Evolutionary conservation across 2,888 invertebrate species (phyloP).

Genomic region (Drosophila subquinaria): DNA sequence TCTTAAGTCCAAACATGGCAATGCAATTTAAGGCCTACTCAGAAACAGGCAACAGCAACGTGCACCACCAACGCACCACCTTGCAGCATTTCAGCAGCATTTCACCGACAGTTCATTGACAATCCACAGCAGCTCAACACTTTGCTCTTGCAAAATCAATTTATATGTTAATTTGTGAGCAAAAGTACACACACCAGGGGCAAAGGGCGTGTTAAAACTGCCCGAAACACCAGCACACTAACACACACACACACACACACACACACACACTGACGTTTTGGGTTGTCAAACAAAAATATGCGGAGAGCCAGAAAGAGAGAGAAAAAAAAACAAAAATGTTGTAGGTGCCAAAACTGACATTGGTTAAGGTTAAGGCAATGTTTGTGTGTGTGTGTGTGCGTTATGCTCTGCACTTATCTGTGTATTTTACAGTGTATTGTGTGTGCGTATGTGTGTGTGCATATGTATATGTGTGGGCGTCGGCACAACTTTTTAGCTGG

Average conservation of each 20-base stretch:
- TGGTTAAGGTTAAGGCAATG: conserved; percentile 61
- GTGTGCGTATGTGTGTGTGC: neutral
- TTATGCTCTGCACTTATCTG: conserved; percentile 2
- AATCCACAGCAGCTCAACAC: conserved; percentile 65
- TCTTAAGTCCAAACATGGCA: conserved; percentile 28
- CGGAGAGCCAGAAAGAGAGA: conserved; percentile 33
- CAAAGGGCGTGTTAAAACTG: conserved; percentile 48
- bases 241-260: neutral
- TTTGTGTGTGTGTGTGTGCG: conserved; percentile 11
- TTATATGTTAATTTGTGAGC: conserved; percentile 80
- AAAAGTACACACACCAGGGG: conserved; percentile 54
- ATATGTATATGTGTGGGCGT: conserved; percentile 27
- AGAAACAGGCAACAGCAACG: neutral
- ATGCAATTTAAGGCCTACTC: conserved; percentile 40
- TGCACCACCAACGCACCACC: neutral
- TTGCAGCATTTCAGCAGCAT: neutral
- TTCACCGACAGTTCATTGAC: conserved; percentile 49
- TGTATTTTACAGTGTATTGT: conserved; percentile 11
- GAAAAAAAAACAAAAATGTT: conserved; percentile 40
- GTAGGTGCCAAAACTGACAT: conserved; percentile 75
- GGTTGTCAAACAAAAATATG: conserved; percentile 65
- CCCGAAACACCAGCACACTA: conserved; percentile 6
- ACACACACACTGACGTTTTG: conserved; percentile 1
- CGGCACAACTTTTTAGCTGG: conserved; percentile 61
- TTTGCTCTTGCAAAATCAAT: conserved; percentile 74